These are phyloP conservation scores for Caiman crocodilus DNA, from an alignment of 2,797 vertebrate genomes.

Conservation along the genomic window DNA sequence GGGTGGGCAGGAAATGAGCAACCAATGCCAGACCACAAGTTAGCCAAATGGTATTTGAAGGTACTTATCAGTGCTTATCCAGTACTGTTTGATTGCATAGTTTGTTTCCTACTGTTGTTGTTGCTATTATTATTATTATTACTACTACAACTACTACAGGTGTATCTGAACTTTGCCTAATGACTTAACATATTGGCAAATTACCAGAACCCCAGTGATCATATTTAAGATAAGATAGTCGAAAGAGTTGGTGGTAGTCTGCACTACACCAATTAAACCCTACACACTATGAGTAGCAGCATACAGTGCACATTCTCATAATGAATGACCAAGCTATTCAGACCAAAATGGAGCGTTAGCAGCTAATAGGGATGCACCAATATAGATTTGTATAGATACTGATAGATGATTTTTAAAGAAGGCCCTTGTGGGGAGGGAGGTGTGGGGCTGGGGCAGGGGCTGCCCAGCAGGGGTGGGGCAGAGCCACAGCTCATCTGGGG, in stretches of 20 bases:
- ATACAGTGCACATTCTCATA: too few species aligned
- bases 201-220: neutral
- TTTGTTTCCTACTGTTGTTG: neutral
- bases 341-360: rapidly evolving
- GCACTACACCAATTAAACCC: too few species aligned
- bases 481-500: too few species aligned
- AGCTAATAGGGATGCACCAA: too few species aligned
- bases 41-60: neutral
- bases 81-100: neutral
- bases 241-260: too few species aligned
- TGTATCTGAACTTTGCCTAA: neutral
- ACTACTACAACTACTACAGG: neutral
- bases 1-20: neutral
- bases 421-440: too few species aligned
- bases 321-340: neutral
- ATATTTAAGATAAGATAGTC: neutral
- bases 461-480: too few species aligned
- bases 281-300: neutral
- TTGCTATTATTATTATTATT: neutral
- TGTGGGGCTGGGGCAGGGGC: too few species aligned
- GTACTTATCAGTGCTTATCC: neutral
- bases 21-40: neutral
- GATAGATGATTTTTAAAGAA: too few species aligned
- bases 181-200: neutral
- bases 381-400: too few species aligned